These are phyloP conservation scores for Torymus tubicola DNA, from an alignment of 2,888 invertebrate species.

Conservation along the genomic window DNA sequence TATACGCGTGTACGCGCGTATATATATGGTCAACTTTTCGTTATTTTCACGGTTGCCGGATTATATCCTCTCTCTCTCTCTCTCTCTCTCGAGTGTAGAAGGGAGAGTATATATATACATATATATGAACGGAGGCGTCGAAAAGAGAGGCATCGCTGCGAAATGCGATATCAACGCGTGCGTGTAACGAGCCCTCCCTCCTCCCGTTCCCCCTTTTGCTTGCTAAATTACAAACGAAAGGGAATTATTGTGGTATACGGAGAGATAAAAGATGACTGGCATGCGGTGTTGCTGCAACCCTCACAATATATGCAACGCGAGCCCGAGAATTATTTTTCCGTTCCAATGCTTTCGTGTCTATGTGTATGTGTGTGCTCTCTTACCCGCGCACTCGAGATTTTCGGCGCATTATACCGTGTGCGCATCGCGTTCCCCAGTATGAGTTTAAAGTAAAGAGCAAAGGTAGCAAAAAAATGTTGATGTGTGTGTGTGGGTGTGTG, in stretches of 20 bases:
- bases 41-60: conserved; percentile 34
- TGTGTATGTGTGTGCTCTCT: too few species aligned
- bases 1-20: neutral
- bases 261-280: conserved; percentile 24
- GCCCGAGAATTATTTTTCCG: too few species aligned
- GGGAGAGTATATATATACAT: neutral
- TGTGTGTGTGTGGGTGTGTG: too few species aligned
- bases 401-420: neutral
- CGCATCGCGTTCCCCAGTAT: neutral
- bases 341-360: too few species aligned
- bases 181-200: conserved; percentile 64
- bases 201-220: conserved; percentile 66
- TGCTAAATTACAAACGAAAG: conserved; percentile 72
- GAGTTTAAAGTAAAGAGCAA: too few species aligned
- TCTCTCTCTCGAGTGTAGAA: neutral
- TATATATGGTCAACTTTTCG: conserved; percentile 19
- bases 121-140: conserved; percentile 8
- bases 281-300: conserved; percentile 41
- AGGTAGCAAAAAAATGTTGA: too few species aligned
- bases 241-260: conserved; percentile 71
- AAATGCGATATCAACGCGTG: conserved; percentile 74
- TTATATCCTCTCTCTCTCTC: too few species aligned
- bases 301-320: neutral
- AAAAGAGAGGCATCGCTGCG: conserved; percentile 46
- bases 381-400: neutral